These are phyloP conservation scores for Mechanitis messenoides DNA, from an alignment of 2,888 invertebrate species.

Conservation along the genomic window DNA sequence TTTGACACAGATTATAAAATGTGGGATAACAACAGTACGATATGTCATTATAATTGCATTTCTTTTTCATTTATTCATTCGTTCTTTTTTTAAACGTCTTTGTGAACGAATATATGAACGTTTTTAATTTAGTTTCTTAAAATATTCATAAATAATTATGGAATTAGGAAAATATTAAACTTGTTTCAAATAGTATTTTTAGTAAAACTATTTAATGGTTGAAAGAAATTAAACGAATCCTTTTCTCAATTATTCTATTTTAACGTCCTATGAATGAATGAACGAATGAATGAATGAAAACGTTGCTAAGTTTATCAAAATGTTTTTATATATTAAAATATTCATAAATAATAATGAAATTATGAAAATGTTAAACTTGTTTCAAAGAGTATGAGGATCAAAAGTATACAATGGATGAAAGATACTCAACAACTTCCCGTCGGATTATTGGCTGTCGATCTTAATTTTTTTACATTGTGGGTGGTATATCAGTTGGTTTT, in stretches of 20 bases:
- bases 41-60: not conserved
- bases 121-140: no score
- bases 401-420: not conserved
- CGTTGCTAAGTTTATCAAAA: no score
- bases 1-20: not conserved
- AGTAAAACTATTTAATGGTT: not conserved
- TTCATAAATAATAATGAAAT: no score
- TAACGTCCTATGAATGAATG: no score
- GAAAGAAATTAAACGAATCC: not conserved
- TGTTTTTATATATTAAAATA: no score
- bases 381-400: not conserved
- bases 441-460: not conserved
- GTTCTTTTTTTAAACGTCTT: no score
- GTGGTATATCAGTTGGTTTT: not conserved
- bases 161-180: not conserved
- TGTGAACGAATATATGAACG: no score
- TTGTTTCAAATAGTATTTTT: not conserved
- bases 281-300: no score
- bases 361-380: not conserved
- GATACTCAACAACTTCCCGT: slow-evolving; percentile 2
- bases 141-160: no score
- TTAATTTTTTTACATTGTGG: not conserved
- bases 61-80: no score
- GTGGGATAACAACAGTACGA: not conserved
- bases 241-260: no score